Evolutionary conservation across 2,113 vertebrate species (phyloP).

Genomic region (Petromus typicus): DNA sequence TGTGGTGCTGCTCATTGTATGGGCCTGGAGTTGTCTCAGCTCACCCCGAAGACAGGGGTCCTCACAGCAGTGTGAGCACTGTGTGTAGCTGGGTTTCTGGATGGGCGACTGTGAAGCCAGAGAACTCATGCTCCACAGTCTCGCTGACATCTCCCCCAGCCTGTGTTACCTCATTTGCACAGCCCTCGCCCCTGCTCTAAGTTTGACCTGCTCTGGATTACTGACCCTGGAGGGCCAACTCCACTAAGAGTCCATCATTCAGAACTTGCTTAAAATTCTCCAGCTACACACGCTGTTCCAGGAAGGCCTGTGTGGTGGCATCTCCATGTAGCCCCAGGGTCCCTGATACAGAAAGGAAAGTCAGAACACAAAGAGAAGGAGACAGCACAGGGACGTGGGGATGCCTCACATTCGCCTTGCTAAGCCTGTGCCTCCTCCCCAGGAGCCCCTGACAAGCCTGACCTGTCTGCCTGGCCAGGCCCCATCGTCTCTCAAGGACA

Average conservation of each 20-base stretch:
- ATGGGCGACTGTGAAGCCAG: background rate
- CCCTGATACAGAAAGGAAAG: background rate
- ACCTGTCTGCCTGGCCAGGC: background rate
- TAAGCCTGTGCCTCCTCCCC: background rate
- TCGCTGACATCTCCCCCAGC: background rate
- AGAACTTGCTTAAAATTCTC: background rate
- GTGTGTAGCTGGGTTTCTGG: background rate
- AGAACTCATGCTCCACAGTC: background rate
- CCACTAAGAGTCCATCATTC: background rate
- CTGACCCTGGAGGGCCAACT: background rate
- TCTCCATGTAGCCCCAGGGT: background rate
- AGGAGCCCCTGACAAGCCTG: background rate
- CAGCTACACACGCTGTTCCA: fast-evolving
- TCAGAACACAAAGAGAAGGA: background rate
- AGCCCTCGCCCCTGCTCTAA: background rate
- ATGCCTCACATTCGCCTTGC: fast-evolving
- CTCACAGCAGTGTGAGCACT: background rate
- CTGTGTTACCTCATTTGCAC: background rate
- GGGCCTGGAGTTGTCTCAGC: too few species aligned
- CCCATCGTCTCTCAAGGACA: background rate
- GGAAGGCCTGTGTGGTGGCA: background rate
- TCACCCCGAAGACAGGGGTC: background rate
- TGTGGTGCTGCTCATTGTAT: fast-evolving
- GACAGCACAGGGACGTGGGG: background rate
- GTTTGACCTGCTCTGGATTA: background rate